These are phyloP conservation scores for Pherbina coryleti DNA, from an alignment of 2,888 invertebrate species.

Conservation along the genomic window DNA sequence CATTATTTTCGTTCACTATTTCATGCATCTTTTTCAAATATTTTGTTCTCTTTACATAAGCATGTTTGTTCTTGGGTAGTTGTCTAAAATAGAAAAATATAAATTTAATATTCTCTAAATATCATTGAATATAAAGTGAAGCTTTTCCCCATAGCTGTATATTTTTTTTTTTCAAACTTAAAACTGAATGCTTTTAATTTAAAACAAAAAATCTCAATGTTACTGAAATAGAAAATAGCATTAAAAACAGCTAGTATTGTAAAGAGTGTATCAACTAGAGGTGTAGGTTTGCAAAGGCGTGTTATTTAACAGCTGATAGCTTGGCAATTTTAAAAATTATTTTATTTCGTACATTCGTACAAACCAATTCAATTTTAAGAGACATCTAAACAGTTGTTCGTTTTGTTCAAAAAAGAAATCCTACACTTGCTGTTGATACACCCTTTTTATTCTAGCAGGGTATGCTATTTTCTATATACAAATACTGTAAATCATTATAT, in stretches of 20 bases:
- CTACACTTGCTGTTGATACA: no score
- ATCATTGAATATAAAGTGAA: not conserved
- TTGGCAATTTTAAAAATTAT: no score
- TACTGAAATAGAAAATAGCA: constrained; percentile 11
- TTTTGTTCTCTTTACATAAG: not conserved
- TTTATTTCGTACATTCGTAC: no score
- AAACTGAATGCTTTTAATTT: not conserved
- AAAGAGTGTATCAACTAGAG: no score
- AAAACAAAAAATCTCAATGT: constrained; percentile 35
- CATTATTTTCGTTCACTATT: no score
- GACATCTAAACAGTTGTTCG: no score
- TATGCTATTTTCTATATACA: not conserved
- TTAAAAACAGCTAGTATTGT: not conserved
- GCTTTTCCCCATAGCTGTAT: constrained; percentile 39
- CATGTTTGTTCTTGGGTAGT: not conserved
- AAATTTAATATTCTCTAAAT: not conserved
- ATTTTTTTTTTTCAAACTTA: not conserved
- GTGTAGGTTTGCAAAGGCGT: no score
- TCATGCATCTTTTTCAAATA: not conserved
- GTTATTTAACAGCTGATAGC: no score
- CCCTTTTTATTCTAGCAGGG: not conserved
- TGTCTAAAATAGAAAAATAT: not conserved
- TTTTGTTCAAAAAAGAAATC: no score
- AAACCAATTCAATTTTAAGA: no score
- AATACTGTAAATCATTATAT: not conserved